Evolutionary conservation across 2,113 vertebrate genomes (phyloP), one percentile per base, ranked within the genome.

Genomic region (Cacatua alba): DNA sequence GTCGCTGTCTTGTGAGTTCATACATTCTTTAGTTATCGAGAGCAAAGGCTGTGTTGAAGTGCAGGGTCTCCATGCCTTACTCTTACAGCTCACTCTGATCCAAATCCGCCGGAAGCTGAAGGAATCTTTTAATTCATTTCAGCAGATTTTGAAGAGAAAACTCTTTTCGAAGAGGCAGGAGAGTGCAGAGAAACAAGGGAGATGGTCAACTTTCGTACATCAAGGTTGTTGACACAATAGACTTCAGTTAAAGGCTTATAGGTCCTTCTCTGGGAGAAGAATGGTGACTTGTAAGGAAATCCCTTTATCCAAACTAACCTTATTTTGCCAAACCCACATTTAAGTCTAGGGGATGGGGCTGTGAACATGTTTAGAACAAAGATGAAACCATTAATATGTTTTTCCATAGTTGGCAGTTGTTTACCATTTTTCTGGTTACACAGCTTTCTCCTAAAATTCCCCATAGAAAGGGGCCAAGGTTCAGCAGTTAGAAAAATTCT

Each of bases 401-500:
- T 90, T 77, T 55, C 60, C 24, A 0, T 35, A 35, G 93, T 9
- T 83, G 85, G 60, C 88, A 82, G 79, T 59, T 89, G 89, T 88
- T 95, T 75, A 70, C 26, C 46, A 12, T 60, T 80, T 25, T 88
- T 70, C 63, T 77, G 60, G 68, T 53, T 53, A 29, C 60, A 35
- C 6, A 7, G 16, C 80, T 69, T 81, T 79, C 82, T 59, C 74
- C 82, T 2, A 3, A 91, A 81, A 23, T 28, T 65, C 75, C 88
- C n/a, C 72, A 31, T 25, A 35, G 90, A 84, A 31, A 44, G 67
- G 43, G 67, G 57, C 70, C 84, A 85, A 52, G 70, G 90, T 94
- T 94, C 87, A 91, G 74, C 44, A 60, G 63, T 85, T 65, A 57
- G 67, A 82, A 78, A 91, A 78, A 86, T 63, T 96, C 90, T 80